Evolutionary conservation across 2,113 vertebrate genomes (phyloP), one percentile per base, ranked within the genome.

Genomic region (Hyla sarda): DNA sequence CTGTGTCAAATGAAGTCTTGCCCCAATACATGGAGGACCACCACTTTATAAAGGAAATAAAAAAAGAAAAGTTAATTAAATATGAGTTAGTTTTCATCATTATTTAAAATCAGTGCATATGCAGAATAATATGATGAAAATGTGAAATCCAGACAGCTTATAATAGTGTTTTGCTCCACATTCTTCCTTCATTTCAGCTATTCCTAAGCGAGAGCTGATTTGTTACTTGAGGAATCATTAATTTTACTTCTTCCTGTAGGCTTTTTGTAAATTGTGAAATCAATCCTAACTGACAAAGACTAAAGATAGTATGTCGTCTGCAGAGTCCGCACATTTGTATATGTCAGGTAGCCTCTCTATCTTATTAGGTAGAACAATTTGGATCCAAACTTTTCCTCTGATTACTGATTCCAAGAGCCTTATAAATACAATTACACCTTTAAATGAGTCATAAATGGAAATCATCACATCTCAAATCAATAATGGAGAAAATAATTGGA

Each of bases 261-360:
- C 85, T 81, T 87, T 82, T 82, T 82, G 85, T 82, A 87, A 87
- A 87, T 87, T 87, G 78, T 87, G 85, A 80, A 87, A 86, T 86
- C 84, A 86, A 86, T 86, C 84, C 84, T 86, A 73, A 82, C 67
- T 87, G 85, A 82, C 52, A 87, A 56, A 82, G 85, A 87, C 72
- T 87, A 82, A 87, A 28, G 76, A 74, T 74, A 73, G 85, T 81
- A 74, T 87, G 77, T 62, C 37, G n/a, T 74, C 74, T 87, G 80
- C 78, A 48, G 25, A 60, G 85, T 74, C 77, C 65, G 67, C 77
- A 48, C 78, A 62, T 87, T 80, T 78, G 62, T 87, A 87, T 62
- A n/a, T 74, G 85, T 82, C 78, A 87, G 50, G 21, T 60, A 60
- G 41, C 77, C 67, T n/a, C 82, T 82, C 62, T 67, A 82, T 87